Conservation (phyloP, 2,888 invertebrate genomes). For the Agrotis clavis region DNA sequence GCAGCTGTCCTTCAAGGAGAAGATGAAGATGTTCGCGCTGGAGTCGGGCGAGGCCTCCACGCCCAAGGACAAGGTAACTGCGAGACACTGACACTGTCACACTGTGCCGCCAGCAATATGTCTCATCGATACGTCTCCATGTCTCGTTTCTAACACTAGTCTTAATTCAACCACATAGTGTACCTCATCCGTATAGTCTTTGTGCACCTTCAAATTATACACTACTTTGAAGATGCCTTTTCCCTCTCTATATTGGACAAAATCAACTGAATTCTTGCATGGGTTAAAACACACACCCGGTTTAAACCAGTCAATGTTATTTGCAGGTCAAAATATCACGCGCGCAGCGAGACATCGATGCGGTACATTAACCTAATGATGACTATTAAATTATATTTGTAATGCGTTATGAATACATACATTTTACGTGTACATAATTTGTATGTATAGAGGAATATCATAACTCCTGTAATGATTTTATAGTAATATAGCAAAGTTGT, state of each 20-base stretch:
- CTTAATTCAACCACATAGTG: slow-evolving; percentile 55
- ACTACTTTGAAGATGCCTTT: slow-evolving; percentile 47
- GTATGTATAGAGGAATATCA: slow-evolving; percentile 46
- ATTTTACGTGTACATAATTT: slow-evolving; percentile 49
- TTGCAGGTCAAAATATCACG: slow-evolving; percentile 96
- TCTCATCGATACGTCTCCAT: slow-evolving; percentile 18
- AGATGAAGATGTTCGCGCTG: slow-evolving; percentile 99
- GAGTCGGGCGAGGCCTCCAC: slow-evolving; percentile 98
- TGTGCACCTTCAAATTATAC: slow-evolving; percentile 48
- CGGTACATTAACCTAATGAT: slow-evolving; percentile 88
- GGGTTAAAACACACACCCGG: slow-evolving; percentile 51
- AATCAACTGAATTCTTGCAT: slow-evolving; percentile 42
- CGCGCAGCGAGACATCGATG: slow-evolving; percentile 98
- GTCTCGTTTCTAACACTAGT: slow-evolving; percentile 50
- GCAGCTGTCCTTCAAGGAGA: slow-evolving; percentile 99
- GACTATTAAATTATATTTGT: slow-evolving; percentile 49
- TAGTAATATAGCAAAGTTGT: slow-evolving; percentile 61
- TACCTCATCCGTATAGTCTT: slow-evolving; percentile 60
- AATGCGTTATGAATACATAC: slow-evolving; percentile 49
- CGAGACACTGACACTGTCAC: slow-evolving; percentile 40
- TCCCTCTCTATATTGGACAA: slow-evolving; percentile 26
- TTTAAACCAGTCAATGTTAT: slow-evolving; percentile 61
- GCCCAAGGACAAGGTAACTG: slow-evolving; percentile 95
- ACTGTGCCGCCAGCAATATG: slow-evolving; percentile 11
- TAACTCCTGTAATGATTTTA: slow-evolving; percentile 54